These are phyloP conservation scores for Bemisia tabaci DNA, from an alignment of 1,140 invertebrate genomes.

Conservation along the genomic window DNA sequence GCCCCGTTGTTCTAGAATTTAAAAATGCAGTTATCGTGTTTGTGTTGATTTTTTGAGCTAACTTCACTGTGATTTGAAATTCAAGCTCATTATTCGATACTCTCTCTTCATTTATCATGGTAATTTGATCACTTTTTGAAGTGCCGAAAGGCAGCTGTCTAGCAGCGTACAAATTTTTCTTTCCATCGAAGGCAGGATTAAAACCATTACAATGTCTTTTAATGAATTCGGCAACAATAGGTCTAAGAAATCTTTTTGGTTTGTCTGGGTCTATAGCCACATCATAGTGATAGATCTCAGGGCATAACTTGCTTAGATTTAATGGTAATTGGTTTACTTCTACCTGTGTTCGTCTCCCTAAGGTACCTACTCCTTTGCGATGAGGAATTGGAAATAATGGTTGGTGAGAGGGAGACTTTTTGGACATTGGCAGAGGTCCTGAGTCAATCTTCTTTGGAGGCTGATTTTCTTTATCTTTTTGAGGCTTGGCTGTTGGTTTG, in stretches of 20 bases:
- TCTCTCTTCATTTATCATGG: conserved; percentile 28
- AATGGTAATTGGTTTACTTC: conserved; percentile 42
- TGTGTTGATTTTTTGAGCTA: conserved; percentile 32
- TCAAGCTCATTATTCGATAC: conserved; percentile 29
- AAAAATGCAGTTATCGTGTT: conserved; percentile 35
- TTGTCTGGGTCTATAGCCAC: conserved; percentile 35
- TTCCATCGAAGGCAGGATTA: conserved; percentile 55
- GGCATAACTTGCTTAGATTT: conserved; percentile 32
- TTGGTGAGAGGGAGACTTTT: not conserved
- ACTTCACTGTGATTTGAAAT: conserved; percentile 44
- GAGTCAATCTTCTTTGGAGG: too few relatives aligned
- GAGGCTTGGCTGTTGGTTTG: too few relatives aligned
- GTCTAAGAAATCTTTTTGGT: conserved; percentile 33
- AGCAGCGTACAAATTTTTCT: conserved; percentile 44
- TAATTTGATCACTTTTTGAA: conserved; percentile 14
- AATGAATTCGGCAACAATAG: conserved; percentile 26
- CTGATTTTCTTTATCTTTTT: too few relatives aligned
- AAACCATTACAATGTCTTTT: conserved; percentile 23
- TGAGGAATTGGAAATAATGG: not conserved
- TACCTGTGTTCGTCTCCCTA: conserved; percentile 33
- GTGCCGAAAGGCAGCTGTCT: conserved; percentile 23
- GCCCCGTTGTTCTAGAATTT: conserved; percentile 29
- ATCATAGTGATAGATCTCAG: conserved; percentile 37
- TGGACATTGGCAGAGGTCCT: too few relatives aligned
- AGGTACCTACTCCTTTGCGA: conserved; percentile 26